Percentiles rank a stretch among this genome's conserved stretches.
Evolutionary conservation across 2,113 vertebrate species (phyloP).

Genomic region (Mirza zaza): DNA sequence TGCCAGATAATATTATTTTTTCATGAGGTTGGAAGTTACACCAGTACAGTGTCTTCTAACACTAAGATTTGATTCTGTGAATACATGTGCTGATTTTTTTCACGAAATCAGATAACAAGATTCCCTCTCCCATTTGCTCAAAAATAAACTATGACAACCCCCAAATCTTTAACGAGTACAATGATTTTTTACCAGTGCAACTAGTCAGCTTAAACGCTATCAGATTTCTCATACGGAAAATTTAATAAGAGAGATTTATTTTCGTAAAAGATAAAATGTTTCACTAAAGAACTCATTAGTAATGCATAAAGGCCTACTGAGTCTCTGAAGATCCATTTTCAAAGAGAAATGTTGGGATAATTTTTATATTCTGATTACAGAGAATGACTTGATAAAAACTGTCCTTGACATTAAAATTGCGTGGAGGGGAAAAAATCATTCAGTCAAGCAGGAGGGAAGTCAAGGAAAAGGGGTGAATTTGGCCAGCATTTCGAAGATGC

Average conservation of each 20-base stretch:
- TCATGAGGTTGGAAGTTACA: background rate
- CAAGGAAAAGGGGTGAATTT: conserved; percentile 35
- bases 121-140: background rate
- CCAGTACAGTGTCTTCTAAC: background rate
- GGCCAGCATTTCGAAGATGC: conserved; percentile 56
- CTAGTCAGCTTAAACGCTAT: conserved; percentile 65
- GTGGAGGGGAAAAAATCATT: conserved; percentile 45
- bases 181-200: conserved; percentile 70
- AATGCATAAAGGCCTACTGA: conserved; percentile 77
- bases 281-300: conserved; percentile 79
- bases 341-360: conserved; percentile 80
- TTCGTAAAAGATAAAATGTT: conserved; percentile 84
- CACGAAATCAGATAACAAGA: conserved; percentile 58
- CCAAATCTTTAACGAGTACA: conserved; percentile 72
- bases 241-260: conserved; percentile 83
- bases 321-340: conserved; percentile 83
- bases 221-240: conserved; percentile 74
- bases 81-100: background rate
- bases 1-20: fast-evolving
- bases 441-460: background rate
- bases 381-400: conserved; percentile 81
- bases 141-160: conserved; percentile 39
- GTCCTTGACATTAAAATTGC: conserved; percentile 79
- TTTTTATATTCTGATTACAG: conserved; percentile 76
- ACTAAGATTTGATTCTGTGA: background rate